These are phyloP conservation scores for Volucella zonaria DNA, from an alignment of 2,888 invertebrate species.

Conservation along the genomic window DNA sequence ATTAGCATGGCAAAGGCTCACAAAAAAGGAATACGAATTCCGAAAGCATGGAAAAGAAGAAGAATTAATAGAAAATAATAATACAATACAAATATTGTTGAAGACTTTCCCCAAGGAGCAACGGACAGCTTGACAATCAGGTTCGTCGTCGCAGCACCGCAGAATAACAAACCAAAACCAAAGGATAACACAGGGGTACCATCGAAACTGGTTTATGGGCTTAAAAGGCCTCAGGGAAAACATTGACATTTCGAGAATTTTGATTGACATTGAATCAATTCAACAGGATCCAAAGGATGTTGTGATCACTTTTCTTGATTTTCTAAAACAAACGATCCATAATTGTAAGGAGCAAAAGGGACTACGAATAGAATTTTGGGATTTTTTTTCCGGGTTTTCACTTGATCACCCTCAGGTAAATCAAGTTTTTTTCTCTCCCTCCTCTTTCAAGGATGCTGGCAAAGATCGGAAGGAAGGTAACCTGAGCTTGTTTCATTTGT, in stretches of 20 bases:
- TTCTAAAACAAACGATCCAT: conserved; percentile 46
- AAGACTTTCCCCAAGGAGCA: conserved; percentile 38
- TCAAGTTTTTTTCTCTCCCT: conserved; percentile 43
- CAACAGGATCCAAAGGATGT: conserved; percentile 28
- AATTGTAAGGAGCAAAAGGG: conserved; percentile 57
- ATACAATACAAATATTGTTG: conserved; percentile 7
- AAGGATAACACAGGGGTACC: conserved; percentile 59
- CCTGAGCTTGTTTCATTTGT: conserved; percentile 52
- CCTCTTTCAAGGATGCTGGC: conserved; percentile 48
- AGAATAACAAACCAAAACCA: conserved; percentile 64
- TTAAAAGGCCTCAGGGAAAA: not conserved
- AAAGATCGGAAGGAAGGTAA: conserved; percentile 56
- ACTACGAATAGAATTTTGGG: conserved; percentile 3
- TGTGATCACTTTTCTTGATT: conserved; percentile 11
- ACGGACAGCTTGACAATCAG: conserved; percentile 52
- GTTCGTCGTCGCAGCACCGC: conserved; percentile 49
- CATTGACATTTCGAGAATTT: conserved; percentile 53
- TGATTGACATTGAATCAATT: conserved; percentile 72
- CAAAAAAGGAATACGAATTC: not conserved
- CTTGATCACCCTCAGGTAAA: not conserved
- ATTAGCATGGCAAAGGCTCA: conserved; percentile 52
- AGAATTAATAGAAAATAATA: conserved; percentile 68
- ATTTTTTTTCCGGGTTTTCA: conserved; percentile 28
- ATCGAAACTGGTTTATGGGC: conserved; percentile 44
- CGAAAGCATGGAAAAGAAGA: conserved; percentile 31